phyloP scores from a whole-genome alignment of 2,888 invertebrate species.

The Achlya flavicornis region DNA sequence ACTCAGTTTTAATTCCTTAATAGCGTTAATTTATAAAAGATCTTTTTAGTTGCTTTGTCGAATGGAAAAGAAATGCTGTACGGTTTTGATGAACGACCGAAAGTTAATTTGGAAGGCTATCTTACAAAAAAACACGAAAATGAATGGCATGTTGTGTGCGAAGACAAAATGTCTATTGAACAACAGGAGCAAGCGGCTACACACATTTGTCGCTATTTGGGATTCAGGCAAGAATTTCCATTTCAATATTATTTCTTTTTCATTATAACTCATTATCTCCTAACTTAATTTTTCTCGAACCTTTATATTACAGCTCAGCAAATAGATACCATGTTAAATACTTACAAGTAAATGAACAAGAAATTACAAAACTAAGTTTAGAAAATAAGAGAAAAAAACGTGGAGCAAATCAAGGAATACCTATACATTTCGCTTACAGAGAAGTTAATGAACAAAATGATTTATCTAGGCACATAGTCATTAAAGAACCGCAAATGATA shows the following conservation, averaged over 20 bases:
- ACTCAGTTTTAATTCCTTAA: neutral
- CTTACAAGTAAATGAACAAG: conserved; percentile 62
- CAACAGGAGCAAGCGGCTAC: conserved; percentile 77
- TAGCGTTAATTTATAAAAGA: neutral
- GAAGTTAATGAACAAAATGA: conserved; percentile 39
- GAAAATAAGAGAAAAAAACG: conserved; percentile 51
- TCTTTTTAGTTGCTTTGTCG: conserved; percentile 86
- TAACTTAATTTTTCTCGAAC: neutral
- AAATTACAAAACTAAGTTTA: conserved; percentile 35
- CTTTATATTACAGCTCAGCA: conserved; percentile 56
- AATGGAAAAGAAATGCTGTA: conserved; percentile 84
- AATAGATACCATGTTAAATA: conserved; percentile 68
- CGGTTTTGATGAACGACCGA: conserved; percentile 85
- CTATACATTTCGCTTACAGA: conserved; percentile 63
- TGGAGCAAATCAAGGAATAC: conserved; percentile 41
- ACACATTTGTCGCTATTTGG: conserved; percentile 87
- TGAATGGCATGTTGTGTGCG: conserved; percentile 87
- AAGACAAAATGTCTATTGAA: conserved; percentile 68
- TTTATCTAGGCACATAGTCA: conserved; percentile 49
- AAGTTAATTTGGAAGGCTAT: conserved; percentile 84
- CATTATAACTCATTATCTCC: neutral
- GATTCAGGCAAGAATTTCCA: conserved; percentile 78
- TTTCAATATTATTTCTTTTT: neutral
- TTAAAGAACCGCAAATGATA: conserved; percentile 66
- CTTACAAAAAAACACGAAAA: conserved; percentile 85